Evolutionary conservation across 2,113 vertebrate species (phyloP).

Genomic region (Suricata suricatta): DNA sequence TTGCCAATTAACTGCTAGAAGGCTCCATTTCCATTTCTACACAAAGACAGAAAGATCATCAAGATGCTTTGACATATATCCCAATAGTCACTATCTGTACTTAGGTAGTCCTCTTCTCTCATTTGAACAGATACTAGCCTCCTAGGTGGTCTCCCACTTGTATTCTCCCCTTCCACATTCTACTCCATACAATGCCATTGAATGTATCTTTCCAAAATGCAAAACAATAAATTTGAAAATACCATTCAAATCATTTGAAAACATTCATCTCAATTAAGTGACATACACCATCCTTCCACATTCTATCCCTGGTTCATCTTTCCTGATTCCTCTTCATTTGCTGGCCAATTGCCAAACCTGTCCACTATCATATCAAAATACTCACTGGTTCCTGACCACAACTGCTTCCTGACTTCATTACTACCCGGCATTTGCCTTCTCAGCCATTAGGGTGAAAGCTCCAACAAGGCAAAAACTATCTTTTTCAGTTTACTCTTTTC

Average conservation of each 20-base stretch:
- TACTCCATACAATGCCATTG: not conserved
- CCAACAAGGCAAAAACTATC: not conserved
- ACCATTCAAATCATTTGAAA: not conserved
- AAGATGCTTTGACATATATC: not conserved
- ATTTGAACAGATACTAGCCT: not conserved
- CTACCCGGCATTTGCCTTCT: not conserved
- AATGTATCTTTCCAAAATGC: not conserved
- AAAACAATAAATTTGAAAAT: not conserved
- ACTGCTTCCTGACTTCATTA: not conserved
- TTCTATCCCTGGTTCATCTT: not conserved
- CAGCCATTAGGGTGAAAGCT: not conserved
- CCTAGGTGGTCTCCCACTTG: not conserved
- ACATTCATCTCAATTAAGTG: not conserved
- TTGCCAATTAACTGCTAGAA: not conserved
- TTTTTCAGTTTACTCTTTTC: not conserved
- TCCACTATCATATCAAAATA: not conserved
- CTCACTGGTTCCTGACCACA: not conserved
- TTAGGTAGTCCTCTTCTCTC: not conserved
- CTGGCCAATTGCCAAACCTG: not conserved
- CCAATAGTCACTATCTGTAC: not conserved
- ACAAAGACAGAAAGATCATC: not conserved
- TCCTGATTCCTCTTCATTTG: not conserved
- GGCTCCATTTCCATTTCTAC: not conserved
- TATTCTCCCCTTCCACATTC: not conserved
- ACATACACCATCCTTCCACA: not conserved